Evolutionary conservation across 2,888 invertebrate genomes (phyloP).

Genomic region (Oconnorella tubifera): DNA sequence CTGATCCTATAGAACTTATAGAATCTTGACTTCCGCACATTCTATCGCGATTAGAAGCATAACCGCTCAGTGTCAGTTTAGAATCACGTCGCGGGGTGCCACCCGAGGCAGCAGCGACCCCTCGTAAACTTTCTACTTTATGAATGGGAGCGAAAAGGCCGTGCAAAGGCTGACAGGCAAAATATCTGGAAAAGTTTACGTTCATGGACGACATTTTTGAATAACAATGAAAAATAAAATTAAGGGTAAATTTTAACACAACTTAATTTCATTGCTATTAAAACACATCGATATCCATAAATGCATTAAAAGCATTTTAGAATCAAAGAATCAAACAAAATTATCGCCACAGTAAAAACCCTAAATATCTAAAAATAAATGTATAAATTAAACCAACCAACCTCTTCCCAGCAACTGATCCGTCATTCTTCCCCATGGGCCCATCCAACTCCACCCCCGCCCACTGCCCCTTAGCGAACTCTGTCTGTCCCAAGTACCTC

Average conservation of each 20-base stretch:
- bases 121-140: constrained; percentile 73
- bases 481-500: constrained; percentile 78
- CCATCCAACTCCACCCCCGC: constrained; percentile 93
- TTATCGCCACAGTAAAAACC: too few species aligned
- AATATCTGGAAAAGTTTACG: constrained; percentile 70
- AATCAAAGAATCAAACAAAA: too few species aligned
- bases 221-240: too few species aligned
- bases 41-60: too few species aligned
- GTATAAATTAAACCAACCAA: constrained; percentile 53
- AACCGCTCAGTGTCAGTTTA: too few species aligned
- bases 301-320: too few species aligned
- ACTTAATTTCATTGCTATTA: too few species aligned
- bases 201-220: too few species aligned
- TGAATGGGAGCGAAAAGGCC: constrained; percentile 89
- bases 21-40: constrained; percentile 69
- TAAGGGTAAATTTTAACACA: too few species aligned
- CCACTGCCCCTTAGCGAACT: constrained; percentile 91
- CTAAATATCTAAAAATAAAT: too few species aligned
- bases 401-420: constrained; percentile 63
- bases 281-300: too few species aligned
- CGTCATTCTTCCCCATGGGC: constrained; percentile 91
- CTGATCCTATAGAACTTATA: constrained; percentile 75
- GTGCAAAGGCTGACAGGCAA: constrained; percentile 82
- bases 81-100: neutral
- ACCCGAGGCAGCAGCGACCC: constrained; percentile 19